phyloP scores from a whole-genome alignment of 2,113 vertebrate genomes.

The Rhinolophus ferrumequinum region DNA sequence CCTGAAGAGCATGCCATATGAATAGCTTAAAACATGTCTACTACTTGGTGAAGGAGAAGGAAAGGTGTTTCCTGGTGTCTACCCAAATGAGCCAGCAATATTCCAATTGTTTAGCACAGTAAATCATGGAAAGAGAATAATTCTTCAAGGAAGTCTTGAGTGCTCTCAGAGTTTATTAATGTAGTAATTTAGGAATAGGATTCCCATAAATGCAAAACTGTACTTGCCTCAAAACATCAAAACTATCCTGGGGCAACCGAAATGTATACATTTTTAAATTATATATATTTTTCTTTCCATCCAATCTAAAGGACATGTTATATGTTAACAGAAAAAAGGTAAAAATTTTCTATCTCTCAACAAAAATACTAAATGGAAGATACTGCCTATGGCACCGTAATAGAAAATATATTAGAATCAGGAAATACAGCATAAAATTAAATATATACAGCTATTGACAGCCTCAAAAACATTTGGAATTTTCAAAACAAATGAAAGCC shows the following conservation, averaged over 20 bases:
- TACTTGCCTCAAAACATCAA: not conserved
- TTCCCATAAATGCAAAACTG: not conserved
- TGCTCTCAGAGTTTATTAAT: not conserved
- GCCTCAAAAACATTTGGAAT: not conserved
- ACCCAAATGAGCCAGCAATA: not conserved
- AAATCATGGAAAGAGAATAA: not conserved
- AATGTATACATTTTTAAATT: not conserved
- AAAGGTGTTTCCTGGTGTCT: not conserved
- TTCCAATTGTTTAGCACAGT: not conserved
- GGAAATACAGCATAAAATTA: slow-evolving; percentile 38
- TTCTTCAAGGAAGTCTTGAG: not conserved
- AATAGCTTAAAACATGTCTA: not conserved
- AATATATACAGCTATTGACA: not conserved
- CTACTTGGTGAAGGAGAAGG: not conserved
- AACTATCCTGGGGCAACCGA: not conserved
- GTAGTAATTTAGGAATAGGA: not conserved
- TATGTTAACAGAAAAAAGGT: not conserved
- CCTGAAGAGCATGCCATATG: not conserved
- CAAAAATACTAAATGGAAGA: not conserved
- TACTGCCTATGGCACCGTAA: not conserved
- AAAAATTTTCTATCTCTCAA: not conserved
- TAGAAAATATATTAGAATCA: slow-evolving; percentile 9
- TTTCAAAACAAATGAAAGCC: slow-evolving; percentile 54
- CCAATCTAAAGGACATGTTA: not conserved
- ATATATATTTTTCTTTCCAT: not conserved